Evolutionary conservation across 2,797 vertebrate genomes (phyloP).

Genomic region (Phalloptychus januarius): DNA sequence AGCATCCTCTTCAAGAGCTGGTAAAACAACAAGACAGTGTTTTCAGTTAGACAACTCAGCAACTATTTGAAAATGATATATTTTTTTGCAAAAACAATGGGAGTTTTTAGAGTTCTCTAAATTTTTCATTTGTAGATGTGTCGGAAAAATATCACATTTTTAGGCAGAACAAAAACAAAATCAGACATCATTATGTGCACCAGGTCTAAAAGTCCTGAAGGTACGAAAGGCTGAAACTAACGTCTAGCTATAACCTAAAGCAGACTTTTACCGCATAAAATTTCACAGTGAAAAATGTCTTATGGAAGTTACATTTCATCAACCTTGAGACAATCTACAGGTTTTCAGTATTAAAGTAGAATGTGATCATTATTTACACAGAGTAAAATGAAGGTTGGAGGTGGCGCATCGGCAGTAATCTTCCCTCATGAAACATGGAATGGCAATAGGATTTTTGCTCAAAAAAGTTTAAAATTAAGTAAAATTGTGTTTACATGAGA

Average conservation of each 20-base stretch:
- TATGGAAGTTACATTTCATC: background rate
- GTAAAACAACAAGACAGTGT: background rate
- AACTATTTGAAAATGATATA: background rate
- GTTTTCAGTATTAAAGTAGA: background rate
- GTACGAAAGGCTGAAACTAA: background rate
- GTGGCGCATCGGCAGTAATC: background rate
- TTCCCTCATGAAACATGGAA: background rate
- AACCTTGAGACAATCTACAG: background rate
- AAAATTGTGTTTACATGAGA: background rate
- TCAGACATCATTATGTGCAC: too few relatives aligned
- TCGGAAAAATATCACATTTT: background rate
- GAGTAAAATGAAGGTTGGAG: background rate
- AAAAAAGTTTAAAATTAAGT: background rate
- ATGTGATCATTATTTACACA: background rate
- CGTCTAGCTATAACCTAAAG: background rate
- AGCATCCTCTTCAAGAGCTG: background rate
- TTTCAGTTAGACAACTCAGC: background rate
- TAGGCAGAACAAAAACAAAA: background rate
- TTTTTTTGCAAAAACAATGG: background rate
- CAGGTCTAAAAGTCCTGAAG: too few relatives aligned
- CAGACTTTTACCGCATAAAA: background rate
- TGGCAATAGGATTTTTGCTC: background rate
- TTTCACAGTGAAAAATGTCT: background rate
- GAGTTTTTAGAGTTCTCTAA: background rate
- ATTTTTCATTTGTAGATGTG: background rate